Conservation (phyloP, 2,113 vertebrate genomes). For the Hyperoodon ampullatus region DNA sequence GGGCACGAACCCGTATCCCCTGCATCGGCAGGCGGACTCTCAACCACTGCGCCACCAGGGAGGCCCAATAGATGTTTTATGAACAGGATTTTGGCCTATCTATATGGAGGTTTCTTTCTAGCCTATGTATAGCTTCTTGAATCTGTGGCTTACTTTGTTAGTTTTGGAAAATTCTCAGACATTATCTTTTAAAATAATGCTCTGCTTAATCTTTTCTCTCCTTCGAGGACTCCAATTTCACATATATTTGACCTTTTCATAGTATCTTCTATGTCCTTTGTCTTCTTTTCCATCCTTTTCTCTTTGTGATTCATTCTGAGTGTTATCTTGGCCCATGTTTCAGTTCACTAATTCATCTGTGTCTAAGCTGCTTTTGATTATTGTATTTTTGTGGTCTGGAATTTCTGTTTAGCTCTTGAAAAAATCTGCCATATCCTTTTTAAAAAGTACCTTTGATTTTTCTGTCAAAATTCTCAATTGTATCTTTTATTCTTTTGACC, state of each 20-base stretch:
- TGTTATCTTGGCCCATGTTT: not conserved
- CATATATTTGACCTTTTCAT: not conserved
- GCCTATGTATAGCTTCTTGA: too few species aligned
- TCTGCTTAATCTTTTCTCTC: not conserved
- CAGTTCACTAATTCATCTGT: not conserved
- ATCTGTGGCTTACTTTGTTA: too few species aligned
- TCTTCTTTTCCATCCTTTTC: not conserved
- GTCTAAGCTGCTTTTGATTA: constrained; percentile 19
- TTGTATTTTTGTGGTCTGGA: constrained; percentile 19
- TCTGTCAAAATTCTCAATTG: not conserved
- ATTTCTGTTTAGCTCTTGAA: not conserved
- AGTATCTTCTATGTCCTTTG: too few species aligned
- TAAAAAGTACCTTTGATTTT: not conserved
- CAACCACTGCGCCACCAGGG: too few species aligned
- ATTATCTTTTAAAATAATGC: not conserved
- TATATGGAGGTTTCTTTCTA: too few species aligned
- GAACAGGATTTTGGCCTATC: too few species aligned
- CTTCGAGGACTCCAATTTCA: not conserved
- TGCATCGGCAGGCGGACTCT: too few species aligned
- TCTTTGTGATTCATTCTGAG: not conserved
- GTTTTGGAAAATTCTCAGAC: not conserved
- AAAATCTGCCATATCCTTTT: not conserved
- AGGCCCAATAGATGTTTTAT: too few species aligned
- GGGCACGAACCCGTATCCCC: too few species aligned
- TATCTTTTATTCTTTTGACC: not conserved